Conservation (phyloP, 2,888 invertebrate species). For the Drosophila monieri region DNA sequence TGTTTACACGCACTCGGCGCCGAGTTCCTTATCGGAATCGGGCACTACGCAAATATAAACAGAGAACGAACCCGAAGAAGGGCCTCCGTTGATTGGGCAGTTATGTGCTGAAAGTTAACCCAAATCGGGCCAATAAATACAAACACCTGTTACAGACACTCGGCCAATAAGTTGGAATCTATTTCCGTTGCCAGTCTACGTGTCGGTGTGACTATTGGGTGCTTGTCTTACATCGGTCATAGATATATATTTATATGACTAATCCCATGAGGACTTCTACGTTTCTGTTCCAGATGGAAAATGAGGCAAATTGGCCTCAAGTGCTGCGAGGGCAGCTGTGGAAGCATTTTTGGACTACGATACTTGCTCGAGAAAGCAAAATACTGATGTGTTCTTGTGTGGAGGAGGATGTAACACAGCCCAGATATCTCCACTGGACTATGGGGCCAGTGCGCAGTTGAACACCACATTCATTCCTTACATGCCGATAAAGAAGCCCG, state of each 20-base stretch:
- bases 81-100: background rate
- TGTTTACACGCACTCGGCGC: slow-evolving; percentile 7
- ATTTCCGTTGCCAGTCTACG: slow-evolving; percentile 13
- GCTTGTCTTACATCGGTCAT: slow-evolving; percentile 3
- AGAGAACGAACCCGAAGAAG: background rate
- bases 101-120: background rate
- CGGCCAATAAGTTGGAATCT: slow-evolving; percentile 1
- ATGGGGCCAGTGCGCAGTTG: slow-evolving; percentile 50
- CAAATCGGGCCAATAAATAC: background rate
- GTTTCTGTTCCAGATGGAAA: slow-evolving; percentile 6
- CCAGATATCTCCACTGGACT: slow-evolving; percentile 9
- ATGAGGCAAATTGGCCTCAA: slow-evolving; percentile 18
- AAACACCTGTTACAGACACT: slow-evolving; percentile 3
- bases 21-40: background rate
- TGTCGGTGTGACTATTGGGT: slow-evolving; percentile 11
- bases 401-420: background rate
- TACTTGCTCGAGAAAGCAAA: background rate
- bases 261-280: slow-evolving; percentile 11
- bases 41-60: slow-evolving; percentile 6
- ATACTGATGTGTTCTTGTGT: slow-evolving; percentile 26
- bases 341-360: slow-evolving; percentile 9
- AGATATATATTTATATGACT: slow-evolving; percentile 14
- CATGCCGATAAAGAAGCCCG: background rate
- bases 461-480: slow-evolving; percentile 27
- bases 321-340: slow-evolving; percentile 7